phyloP scores from a whole-genome alignment of 2,797 vertebrate species.

The Petrocephalus sullivani region DNA sequence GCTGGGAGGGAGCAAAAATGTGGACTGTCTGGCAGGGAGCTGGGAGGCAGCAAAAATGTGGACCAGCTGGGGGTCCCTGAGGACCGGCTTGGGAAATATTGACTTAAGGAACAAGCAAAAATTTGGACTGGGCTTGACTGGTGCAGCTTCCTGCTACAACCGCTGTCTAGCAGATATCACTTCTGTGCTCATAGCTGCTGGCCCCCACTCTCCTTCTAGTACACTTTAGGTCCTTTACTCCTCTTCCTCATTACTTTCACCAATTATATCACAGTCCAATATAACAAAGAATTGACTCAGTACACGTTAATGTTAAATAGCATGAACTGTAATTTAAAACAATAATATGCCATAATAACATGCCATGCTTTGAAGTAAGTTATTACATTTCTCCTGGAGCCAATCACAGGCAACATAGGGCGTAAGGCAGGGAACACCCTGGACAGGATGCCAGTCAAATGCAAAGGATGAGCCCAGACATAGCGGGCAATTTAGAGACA shows the following conservation, averaged over 20 bases:
- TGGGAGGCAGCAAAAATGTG: not conserved
- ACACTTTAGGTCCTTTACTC: not conserved
- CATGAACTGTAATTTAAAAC: not conserved
- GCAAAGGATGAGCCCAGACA: not conserved
- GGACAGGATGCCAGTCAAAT: not conserved
- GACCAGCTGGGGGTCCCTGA: not conserved
- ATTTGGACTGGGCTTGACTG: conserved; percentile 27
- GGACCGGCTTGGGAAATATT: not conserved
- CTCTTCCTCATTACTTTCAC: not conserved
- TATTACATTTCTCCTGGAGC: not conserved
- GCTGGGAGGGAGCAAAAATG: not conserved
- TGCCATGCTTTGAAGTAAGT: not conserved
- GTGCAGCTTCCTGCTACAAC: conserved; percentile 41
- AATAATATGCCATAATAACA: not conserved
- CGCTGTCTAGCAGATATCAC: conserved; percentile 36
- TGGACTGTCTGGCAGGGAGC: too few species aligned
- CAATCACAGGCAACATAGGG: not conserved
- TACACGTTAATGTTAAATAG: not conserved
- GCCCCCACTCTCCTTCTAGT: not conserved
- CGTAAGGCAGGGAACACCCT: not conserved
- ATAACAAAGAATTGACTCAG: not conserved
- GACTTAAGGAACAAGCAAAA: conserved; percentile 14
- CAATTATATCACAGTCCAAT: not conserved
- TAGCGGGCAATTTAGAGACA: not conserved
- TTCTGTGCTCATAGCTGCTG: not conserved